Evolutionary conservation across 2,888 invertebrate species (phyloP), one percentile per base, ranked within the genome.

Genomic region (Drosophila conformis): DNA sequence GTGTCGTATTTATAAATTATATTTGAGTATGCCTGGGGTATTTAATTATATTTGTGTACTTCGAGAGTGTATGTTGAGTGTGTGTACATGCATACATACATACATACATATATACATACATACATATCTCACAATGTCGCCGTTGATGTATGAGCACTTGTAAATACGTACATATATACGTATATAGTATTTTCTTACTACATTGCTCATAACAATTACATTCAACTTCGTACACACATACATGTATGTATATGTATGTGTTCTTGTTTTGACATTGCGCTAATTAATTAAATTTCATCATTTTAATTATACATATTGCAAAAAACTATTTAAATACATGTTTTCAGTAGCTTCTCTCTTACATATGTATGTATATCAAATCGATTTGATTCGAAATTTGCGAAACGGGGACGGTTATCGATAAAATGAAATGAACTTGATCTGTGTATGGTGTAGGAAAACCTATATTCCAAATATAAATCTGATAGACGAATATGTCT

Each of bases 1-100:
- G 62, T 70, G 72, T 62, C 72, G 54, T 70, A 76, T 73, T 79
- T 77, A 69, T 76, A 76, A 81, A 72, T 79, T 73, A 80, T 61
- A 82, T 73, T 68, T 60, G 64, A 52, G 57, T 60, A 51, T 58
- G 68, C 74, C 61, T 63, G 73, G 51, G 72, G 35, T 46, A 56
- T 65, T 71, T 65, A 46, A 35, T 52, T 56, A 56, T 54, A 54
- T 70, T 64, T 72, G 27, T n/a, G 15, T 56, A 69, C 46, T 58
- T 42, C 21, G 49, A 40, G 51, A 56, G 54, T 59, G 53, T 27
- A 29, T 46, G 15, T 15, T 46, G 21, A 15, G 21, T 46, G 36
- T 38, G 38, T 38, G 38, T 35, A 13, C 13, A 42, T 52, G 27
- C 31, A 11, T 11, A n/a, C 40, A 40, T n/a, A 2, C 40, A 40